Evolutionary conservation across 2,888 invertebrate species (phyloP).

Genomic region (Cantharis flavilabris): DNA sequence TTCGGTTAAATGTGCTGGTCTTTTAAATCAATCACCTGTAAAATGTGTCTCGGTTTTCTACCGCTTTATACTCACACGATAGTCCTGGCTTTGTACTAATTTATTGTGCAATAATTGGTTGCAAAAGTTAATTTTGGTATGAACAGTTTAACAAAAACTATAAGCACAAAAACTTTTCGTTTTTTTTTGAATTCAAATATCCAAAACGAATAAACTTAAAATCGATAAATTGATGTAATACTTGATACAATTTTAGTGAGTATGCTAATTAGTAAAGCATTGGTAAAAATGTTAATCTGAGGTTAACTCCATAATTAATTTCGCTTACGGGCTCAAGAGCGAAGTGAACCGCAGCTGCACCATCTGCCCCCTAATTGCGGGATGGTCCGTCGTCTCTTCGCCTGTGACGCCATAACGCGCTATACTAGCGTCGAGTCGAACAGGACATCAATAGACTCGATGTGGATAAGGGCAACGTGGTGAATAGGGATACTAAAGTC

Average conservation of each 20-base stretch:
- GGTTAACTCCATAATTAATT: conserved; percentile 29
- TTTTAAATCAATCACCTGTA: neutral
- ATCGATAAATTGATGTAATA: conserved; percentile 14
- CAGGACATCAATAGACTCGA: conserved; percentile 27
- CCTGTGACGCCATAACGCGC: conserved; percentile 27
- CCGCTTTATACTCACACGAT: neutral
- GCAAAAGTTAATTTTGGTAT: neutral
- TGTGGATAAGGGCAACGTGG: conserved; percentile 24
- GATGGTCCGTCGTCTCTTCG: conserved; percentile 25
- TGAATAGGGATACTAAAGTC: conserved; percentile 18
- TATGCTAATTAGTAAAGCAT: conserved; percentile 22
- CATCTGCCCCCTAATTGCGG: conserved; percentile 29
- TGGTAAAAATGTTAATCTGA: conserved; percentile 28
- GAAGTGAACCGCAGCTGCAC: conserved; percentile 28
- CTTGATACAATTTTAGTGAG: conserved; percentile 13
- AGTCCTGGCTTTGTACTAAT: neutral
- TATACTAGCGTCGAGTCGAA: conserved; percentile 17
- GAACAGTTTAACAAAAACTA: neutral
- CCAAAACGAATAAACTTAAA: neutral
- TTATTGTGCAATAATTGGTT: neutral
- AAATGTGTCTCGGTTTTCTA: neutral
- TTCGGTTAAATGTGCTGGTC: neutral
- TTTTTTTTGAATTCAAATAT: neutral
- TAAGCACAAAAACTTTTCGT: neutral
- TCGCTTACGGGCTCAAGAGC: conserved; percentile 27